Conservation (phyloP, 2,888 invertebrate genomes). For the Selenia dentaria region DNA sequence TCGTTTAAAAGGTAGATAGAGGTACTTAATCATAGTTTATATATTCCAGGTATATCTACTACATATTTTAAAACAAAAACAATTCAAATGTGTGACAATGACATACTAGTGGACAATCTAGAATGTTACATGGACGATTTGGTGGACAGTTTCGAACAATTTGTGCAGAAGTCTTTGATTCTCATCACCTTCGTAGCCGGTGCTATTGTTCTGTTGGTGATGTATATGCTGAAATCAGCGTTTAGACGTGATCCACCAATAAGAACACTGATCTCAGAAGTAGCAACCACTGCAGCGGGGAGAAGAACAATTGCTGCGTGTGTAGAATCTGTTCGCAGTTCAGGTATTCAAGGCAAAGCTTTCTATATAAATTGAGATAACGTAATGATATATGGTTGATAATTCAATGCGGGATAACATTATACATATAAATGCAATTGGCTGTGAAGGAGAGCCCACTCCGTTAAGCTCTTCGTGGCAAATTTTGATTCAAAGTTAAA, state of each 20-base stretch:
- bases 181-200: conserved; percentile 52
- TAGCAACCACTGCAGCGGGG: too few species aligned
- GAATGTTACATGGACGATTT: conserved; percentile 62
- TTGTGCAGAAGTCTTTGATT: conserved; percentile 57
- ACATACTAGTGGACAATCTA: conserved; percentile 35
- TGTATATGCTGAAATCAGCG: not conserved
- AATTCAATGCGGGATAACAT: too few species aligned
- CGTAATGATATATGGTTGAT: too few species aligned
- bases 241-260: not conserved
- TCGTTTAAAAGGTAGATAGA: too few species aligned
- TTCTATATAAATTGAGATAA: too few species aligned
- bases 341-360: not conserved
- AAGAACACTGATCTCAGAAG: too few species aligned
- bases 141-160: conserved; percentile 57
- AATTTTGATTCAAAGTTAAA: too few species aligned
- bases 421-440: too few species aligned
- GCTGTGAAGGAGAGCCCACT: too few species aligned
- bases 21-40: too few species aligned
- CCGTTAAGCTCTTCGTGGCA: too few species aligned
- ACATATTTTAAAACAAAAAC: conserved; percentile 58
- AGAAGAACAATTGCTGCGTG: not conserved
- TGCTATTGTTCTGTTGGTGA: conserved; percentile 45
- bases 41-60: conserved; percentile 67
- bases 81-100: conserved; percentile 51
- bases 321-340: not conserved